phyloP scores from a whole-genome alignment of 2,888 invertebrate species.

The Ommatoiulus sabulosus region DNA sequence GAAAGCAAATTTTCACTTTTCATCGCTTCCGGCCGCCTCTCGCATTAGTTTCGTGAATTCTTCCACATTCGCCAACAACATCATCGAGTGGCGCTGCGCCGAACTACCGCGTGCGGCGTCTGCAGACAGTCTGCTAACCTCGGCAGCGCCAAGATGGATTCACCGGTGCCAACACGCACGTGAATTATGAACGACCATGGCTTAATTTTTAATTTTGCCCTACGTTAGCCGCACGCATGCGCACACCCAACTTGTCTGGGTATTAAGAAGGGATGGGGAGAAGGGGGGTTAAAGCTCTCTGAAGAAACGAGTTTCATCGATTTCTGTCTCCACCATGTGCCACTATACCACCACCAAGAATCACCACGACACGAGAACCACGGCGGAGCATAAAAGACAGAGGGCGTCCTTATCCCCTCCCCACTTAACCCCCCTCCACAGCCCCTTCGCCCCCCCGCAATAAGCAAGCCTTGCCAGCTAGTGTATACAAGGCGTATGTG shows the following conservation, averaged over 20 bases:
- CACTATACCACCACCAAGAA: not conserved
- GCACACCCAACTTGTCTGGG: not conserved
- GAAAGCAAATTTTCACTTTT: too few species aligned
- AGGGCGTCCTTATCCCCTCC: not conserved
- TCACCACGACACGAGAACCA: not conserved
- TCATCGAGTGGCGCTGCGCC: too few species aligned
- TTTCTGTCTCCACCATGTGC: conserved; percentile 14
- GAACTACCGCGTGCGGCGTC: too few species aligned
- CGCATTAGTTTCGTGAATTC: too few species aligned
- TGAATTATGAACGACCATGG: not conserved
- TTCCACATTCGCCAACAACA: too few species aligned
- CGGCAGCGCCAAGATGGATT: not conserved
- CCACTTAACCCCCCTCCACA: not conserved
- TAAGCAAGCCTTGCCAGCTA: too few species aligned
- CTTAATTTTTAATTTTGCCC: not conserved
- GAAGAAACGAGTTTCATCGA: conserved; percentile 19
- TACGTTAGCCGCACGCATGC: not conserved
- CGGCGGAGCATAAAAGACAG: not conserved
- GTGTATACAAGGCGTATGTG: not conserved
- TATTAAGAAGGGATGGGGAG: not conserved
- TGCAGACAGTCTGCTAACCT: too few species aligned
- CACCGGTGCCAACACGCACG: not conserved
- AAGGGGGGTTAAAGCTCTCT: not conserved
- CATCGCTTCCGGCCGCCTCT: too few species aligned
- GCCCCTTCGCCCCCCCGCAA: not conserved